phyloP scores from a whole-genome alignment of 1,140 invertebrate species.

The Brachystomella parvula region DNA sequence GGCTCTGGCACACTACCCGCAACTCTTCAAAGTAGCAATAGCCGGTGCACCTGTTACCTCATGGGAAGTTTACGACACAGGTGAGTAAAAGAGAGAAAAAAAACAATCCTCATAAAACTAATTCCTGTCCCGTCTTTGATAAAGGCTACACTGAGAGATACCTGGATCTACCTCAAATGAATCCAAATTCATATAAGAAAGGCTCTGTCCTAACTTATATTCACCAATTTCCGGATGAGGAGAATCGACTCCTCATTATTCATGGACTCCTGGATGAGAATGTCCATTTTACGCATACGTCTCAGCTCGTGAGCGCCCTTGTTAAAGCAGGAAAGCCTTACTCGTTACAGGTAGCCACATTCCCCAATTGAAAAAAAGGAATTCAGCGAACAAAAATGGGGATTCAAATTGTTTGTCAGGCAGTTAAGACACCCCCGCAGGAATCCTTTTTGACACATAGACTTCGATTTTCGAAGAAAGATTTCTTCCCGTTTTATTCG shows the following conservation, averaged over 20 bases:
- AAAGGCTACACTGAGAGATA: constrained; percentile 97
- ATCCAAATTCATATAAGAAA: constrained; percentile 65
- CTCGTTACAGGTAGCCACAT: constrained; percentile 74
- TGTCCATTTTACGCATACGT: constrained; percentile 97
- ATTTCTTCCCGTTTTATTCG: too few species aligned
- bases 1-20: constrained; percentile 70
- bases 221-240: constrained; percentile 81
- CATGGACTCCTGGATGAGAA: constrained; percentile 98
- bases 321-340: constrained; percentile 85
- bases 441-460: too few species aligned
- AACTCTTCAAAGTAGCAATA: constrained; percentile 77
- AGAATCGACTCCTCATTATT: constrained; percentile 89
- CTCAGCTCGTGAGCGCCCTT: constrained; percentile 77
- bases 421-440: too few species aligned
- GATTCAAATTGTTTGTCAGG: too few species aligned
- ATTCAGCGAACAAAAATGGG: too few species aligned
- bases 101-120: too few species aligned
- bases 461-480: too few species aligned
- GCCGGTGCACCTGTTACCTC: constrained; percentile 95
- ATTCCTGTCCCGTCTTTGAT: too few species aligned
- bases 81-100: too few species aligned
- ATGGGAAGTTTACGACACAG: constrained; percentile 90
- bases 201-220: constrained; percentile 70
- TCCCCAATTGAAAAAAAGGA: too few species aligned
- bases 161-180: constrained; percentile 83